These are phyloP conservation scores for Psephotus haematonotus DNA, from an alignment of 2,113 vertebrate genomes.

Conservation along the genomic window DNA sequence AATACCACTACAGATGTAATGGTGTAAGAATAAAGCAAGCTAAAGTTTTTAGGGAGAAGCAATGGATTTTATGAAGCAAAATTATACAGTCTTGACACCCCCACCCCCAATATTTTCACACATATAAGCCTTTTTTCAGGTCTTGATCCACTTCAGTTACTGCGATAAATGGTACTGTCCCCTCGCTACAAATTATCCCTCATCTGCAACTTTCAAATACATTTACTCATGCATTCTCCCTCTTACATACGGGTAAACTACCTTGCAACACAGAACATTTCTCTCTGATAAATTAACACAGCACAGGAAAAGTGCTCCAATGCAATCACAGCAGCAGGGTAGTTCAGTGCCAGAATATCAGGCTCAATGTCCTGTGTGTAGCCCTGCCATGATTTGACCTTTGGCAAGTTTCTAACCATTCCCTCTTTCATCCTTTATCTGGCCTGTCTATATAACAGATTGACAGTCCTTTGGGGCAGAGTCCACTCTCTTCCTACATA, in stretches of 20 bases:
- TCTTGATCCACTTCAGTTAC: background rate
- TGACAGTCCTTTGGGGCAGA: constrained; percentile 33
- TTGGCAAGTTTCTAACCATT: constrained; percentile 1
- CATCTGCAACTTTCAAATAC: background rate
- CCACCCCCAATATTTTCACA: background rate
- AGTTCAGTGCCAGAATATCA: background rate
- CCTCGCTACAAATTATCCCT: background rate
- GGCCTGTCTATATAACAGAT: background rate
- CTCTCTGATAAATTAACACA: background rate
- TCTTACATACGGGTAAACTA: background rate
- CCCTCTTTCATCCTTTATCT: constrained; percentile 63
- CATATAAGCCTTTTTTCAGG: background rate
- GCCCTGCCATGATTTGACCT: constrained; percentile 28
- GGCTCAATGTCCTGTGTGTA: background rate
- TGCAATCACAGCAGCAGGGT: background rate
- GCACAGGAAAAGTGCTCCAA: background rate
- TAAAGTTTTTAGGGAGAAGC: background rate
- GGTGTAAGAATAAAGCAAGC: background rate
- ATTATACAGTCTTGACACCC: background rate
- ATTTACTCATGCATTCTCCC: background rate
- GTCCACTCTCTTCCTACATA: constrained; percentile 2
- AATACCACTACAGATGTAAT: background rate
- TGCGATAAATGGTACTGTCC: background rate
- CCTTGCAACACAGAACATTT: background rate
- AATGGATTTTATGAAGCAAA: background rate